Base-by-base conservation (phyloP, 1,140 invertebrate genomes). In the Diachasmimorpha longicaudata region DNA sequence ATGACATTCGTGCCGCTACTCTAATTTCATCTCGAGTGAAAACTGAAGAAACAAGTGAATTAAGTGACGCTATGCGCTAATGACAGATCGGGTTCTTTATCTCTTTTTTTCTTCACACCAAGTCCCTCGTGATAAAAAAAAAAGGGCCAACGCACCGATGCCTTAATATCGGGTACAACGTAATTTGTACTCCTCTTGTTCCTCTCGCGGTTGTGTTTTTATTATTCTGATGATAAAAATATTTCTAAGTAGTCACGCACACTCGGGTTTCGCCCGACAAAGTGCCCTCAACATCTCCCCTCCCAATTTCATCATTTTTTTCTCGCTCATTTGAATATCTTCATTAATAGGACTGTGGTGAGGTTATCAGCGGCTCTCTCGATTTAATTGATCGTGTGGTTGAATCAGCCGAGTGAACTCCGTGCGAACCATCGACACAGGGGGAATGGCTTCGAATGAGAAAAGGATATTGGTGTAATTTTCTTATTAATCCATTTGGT, bases 41-140 rank as follows among this genome's bases (percentile, higher is more conserved):
- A 86, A 85, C 85, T 81, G 84, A 86, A 86, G 85, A 86, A 86
- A 85, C 84, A 85, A 86, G 84, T 85, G 84, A 86, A 86, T 86
- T 86, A 86, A 83, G 82, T 81, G 70, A 71, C 69, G 72, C 46
- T 46, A 42, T 37, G 75, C 73, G 81, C 84, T 85, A 86, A 86
- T 85, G 85, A 86, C 83, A 84, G 84, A 86, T 86, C 84, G 82
- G 79, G 82, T 85, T 85, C 80, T 76, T 77, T 63, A 52, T 68
- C 69, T 75, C 58, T 74, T 52, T 52, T 31, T 52, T 52, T 52
- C 48, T 52, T 52, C 48, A 52, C 48, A 52, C 48, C n/a, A 52
- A 19, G 19, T 4, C 19, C 19, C 48, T 9, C 16, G 16, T 16
- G 48, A 42, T 52, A 52, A 52, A 52, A 52, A 31, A 31, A 31